Evolutionary conservation across 2,888 invertebrate genomes (phyloP).

Genomic region (Byasa hedistus): DNA sequence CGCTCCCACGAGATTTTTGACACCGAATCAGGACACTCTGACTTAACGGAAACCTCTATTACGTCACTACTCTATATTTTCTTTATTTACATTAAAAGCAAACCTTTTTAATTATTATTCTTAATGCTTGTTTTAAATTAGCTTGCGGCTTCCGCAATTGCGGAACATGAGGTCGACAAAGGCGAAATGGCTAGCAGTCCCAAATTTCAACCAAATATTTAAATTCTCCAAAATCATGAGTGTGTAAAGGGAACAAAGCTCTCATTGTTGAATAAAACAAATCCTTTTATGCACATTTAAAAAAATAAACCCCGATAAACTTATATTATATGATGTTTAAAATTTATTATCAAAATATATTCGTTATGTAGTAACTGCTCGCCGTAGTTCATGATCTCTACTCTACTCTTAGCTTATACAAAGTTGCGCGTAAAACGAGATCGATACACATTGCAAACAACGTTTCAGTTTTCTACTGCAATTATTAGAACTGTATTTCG

Average conservation of each 20-base stretch:
- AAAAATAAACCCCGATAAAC: background rate
- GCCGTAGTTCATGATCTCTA: background rate
- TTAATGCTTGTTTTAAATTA: background rate
- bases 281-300: no score
- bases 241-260: no score
- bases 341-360: background rate
- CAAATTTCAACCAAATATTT: no score
- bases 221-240: no score
- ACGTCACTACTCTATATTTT: conserved; percentile 9
- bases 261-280: no score
- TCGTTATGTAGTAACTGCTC: background rate
- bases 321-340: background rate
- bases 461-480: background rate
- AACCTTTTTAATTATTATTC: background rate
- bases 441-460: background rate
- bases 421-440: background rate
- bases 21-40: conserved; percentile 47
- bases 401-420: background rate
- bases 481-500: background rate
- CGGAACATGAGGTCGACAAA: no score
- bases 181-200: no score
- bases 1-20: conserved; percentile 63
- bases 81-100: background rate
- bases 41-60: conserved; percentile 34
- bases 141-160: no score